phyloP scores from a whole-genome alignment of 1,140 invertebrate species.

The Pogonomyrmex californicus region DNA sequence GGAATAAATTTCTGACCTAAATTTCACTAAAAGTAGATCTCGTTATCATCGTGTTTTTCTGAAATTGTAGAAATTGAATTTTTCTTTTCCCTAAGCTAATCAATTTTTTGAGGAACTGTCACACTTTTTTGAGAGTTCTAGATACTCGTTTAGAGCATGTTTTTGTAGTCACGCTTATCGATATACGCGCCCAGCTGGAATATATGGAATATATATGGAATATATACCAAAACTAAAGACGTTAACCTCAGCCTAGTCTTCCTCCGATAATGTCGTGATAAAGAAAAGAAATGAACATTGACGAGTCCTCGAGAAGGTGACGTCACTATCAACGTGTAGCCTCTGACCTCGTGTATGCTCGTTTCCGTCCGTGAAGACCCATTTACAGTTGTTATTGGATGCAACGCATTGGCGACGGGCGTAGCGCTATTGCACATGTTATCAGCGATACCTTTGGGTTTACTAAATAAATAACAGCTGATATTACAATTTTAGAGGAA shows the following conservation, averaged over 20 bases:
- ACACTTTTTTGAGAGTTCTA: background rate
- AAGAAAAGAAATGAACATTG: conserved; percentile 58
- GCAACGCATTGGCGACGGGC: conserved; percentile 11
- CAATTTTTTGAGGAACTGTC: background rate
- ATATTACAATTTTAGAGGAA: background rate
- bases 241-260: conserved; percentile 34
- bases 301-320: conserved; percentile 63
- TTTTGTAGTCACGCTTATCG: background rate
- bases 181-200: background rate
- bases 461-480: conserved; percentile 37
- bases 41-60: too few relatives aligned
- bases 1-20: conserved; percentile 11
- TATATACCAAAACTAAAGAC: conserved; percentile 20
- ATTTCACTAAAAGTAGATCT: background rate
- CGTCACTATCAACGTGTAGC: conserved; percentile 72
- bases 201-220: background rate
- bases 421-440: background rate
- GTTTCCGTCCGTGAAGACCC: conserved; percentile 32
- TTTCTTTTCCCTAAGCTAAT: background rate
- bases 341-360: conserved; percentile 70
- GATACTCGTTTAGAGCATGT: background rate
- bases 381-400: conserved; percentile 50
- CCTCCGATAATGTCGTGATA: conserved; percentile 55
- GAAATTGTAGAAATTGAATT: background rate
- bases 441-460: conserved; percentile 4